Evolutionary conservation across 2,888 invertebrate genomes (phyloP), one percentile per base, ranked within the genome.

Genomic region (Ophion costatus): DNA sequence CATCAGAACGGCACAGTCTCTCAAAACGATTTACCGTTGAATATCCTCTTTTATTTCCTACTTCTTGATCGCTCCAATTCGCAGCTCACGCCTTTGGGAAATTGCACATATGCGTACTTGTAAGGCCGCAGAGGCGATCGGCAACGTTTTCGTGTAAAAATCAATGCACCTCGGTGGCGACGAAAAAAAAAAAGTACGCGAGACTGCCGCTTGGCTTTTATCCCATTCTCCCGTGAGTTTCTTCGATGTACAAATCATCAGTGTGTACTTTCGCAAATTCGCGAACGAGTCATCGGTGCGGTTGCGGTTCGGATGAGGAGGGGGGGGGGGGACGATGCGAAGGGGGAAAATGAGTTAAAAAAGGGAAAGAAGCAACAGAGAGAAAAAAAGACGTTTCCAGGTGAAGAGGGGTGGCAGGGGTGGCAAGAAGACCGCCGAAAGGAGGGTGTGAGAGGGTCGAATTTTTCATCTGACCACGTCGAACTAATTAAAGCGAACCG

Each of bases 391-490:
- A 24, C 29, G 71, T 51, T 56, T 70, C 29, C 70, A 17, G 2
- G 42, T 42, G 42, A 9, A 42, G 6, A 6, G 42, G 5, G 42
- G 42, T 1, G 14, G 61, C n/a, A n/a, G 22, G 56, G 42, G 6
- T 42, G 20, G 56, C 17, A 56, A 45, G 71, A 69, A 56, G 61
- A 63, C 51, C 20, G 17, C 22, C 42, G 66, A 57, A 67, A 79
- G 29, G 17, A 64, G 33, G 17, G 78, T 63, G 67, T 59, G 80
- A 88, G 90, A 89, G 89, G 90, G 89, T 92, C 92, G 92, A 92
- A 93, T 92, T 92, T 92, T 93, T 92, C 91, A 92, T 92, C 92
- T 91, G 91, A 93, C 92, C 92, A 92, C 92, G 92, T 92, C 92
- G 92, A 93, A 92, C 92, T 92, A 93, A 93, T 93, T 92, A 92